Evolutionary conservation across 1,140 invertebrate genomes (phyloP), one percentile per base, ranked within the genome.

Genomic region (Diorhabda elongata): DNA sequence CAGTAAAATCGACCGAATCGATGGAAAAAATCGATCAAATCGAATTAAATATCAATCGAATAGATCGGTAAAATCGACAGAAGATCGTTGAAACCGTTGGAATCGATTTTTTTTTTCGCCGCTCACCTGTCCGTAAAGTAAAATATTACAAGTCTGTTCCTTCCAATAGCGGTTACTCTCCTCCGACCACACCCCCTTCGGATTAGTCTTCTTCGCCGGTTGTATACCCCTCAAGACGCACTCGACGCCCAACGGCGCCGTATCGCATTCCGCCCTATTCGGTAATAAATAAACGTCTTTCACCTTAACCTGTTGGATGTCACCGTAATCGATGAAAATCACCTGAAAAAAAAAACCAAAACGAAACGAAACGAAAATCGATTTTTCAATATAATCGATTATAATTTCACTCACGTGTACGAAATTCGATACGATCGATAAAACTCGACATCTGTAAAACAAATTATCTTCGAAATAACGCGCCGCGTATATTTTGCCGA

Each of bases 301-400:
- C 2, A 75, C 42, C 57, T 59, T 65, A 1, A 86, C 75, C 26
- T 82, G 77, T 2, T 82, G 82, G 3, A 74, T 81, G 71, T 87
- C 88, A n/a, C 95, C 95, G 81, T 85, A 90, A 79, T 97, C 94
- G 41, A 96, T 87, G 76, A 90, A 94, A 60, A 88, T 85, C 3
- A 96, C 85, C 83, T 85, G 11, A 11, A 71, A 58, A 76, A 77
- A 43, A 63, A 63, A 9, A 63, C 6, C 9, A 52, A 8, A 52
- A 8, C 47, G 4, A 52, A 52, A 52, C 45, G 45, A 52, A 52
- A 52, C 5, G 8, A 6, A 52, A 5, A 52, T 52, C 45, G 45
- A 6, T 9, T 9, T 6, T 52, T 5, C 8, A 52, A 52, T 52
- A 6, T 52, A 6, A 6, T 5, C 5, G 8, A 9, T 52, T 52